Evolutionary conservation across 1,140 invertebrate genomes (phyloP), one percentile per base, ranked within the genome.

Genomic region (Physella acuta): DNA sequence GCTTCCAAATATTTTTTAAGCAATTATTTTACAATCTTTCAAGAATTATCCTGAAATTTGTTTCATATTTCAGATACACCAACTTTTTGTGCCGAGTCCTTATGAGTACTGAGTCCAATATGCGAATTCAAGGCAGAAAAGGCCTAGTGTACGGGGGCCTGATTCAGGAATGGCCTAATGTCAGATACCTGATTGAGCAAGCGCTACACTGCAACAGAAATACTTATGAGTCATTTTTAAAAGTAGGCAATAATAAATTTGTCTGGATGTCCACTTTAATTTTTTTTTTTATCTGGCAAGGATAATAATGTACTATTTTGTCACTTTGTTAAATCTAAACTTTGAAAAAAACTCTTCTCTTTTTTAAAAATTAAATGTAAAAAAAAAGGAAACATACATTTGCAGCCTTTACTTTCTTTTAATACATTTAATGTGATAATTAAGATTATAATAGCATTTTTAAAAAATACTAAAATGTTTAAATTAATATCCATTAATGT

Each of bases 181-280:
- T 64, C 1, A 24, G n/a, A 8, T 53, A 64, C 20, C 11, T 64
- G 24, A 31, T 64, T n/a, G 26, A 64, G 39, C 49, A 30, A 36
- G 62, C 62, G 1, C 28, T 64, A 20, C 44, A 51, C 30, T 64
- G 62, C 49, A 64, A 64, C 62, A 4, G 17, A 17, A 64, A 64
- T 49, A 64, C 62, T 20, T 64, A 64, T n/a, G 49, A 30, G 31
- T 17, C 11, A 20, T 64, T 64, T 33, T n/a, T 64, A 3, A 64
- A 53, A 49, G 62, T 64, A 3, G 33, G 49, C 39, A 8, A 44
- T 60, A 11, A 24, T n/a, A n/a, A n/a, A n/a, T 56, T 8, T 56
- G 11, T 28, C 8, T 56, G 8, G 8, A 5, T 14, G 17, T 14
- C 24, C 24, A 14, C 53, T 56, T 11, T 14, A 56, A 16, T 56